These are phyloP conservation scores for Saccostrea cuccullata DNA, from an alignment of 1,140 invertebrate species.

Conservation along the genomic window DNA sequence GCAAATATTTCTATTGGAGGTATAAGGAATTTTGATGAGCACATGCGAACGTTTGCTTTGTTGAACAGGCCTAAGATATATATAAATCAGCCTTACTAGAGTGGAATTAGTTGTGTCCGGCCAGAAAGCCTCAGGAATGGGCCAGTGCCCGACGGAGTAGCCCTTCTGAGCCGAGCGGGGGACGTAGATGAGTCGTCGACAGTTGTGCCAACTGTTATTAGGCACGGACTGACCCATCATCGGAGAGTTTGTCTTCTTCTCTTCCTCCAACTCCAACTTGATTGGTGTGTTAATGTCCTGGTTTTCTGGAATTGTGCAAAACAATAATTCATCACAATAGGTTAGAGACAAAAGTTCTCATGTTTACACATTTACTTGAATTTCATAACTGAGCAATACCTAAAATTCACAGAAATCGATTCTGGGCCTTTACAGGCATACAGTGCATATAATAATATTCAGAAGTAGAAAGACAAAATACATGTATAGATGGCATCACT, in stretches of 20 bases:
- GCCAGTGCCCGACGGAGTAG: slow-evolving; percentile 97
- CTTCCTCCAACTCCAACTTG: slow-evolving; percentile 53
- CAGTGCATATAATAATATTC: too few species aligned
- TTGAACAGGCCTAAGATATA: too few species aligned
- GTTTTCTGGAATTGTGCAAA: slow-evolving; percentile 63
- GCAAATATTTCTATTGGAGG: too few species aligned
- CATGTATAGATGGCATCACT: too few species aligned
- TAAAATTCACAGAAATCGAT: too few species aligned
- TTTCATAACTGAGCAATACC: background rate
- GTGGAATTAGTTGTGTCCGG: slow-evolving; percentile 89
- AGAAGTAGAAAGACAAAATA: too few species aligned
- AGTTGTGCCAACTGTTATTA: slow-evolving; percentile 87
- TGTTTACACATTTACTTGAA: background rate
- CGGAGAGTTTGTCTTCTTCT: slow-evolving; percentile 53
- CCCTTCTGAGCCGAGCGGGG: slow-evolving; percentile 93
- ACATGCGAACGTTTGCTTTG: too few species aligned
- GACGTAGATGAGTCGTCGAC: slow-evolving; percentile 92
- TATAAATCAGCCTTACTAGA: too few species aligned
- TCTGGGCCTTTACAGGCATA: too few species aligned
- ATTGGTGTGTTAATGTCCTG: slow-evolving; percentile 69
- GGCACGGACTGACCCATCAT: slow-evolving; percentile 43
- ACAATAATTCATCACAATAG: too few species aligned
- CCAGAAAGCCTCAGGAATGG: slow-evolving; percentile 98
- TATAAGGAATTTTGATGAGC: too few species aligned
- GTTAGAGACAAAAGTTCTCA: background rate